Base-by-base conservation (phyloP, 2,797 vertebrate genomes). In the Novumbra hubbsi region DNA sequence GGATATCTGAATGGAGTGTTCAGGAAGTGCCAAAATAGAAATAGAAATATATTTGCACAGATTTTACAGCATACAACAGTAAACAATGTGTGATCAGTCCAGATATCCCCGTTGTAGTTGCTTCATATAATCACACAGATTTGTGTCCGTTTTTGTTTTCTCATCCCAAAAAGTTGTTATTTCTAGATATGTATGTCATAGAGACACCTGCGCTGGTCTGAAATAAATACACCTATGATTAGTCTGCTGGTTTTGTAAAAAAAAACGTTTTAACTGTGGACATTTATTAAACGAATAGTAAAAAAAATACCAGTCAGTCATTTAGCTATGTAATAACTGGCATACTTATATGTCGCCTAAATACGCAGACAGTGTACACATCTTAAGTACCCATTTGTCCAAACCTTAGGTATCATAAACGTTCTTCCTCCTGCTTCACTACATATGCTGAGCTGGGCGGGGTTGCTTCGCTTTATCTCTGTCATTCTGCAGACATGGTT, bases 241-340 rank as follows among this genome's bases (percentile, higher is more conserved):
- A 97, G 95, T 93, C 92, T 90, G 88, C 90, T 94, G 92, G 92
- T 93, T 92, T 93, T 92, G 91, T 95, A 92, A n/a, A n/a, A n/a
- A n/a, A n/a, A n/a, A n/a, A n/a, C n/a, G n/a, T n/a, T n/a, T 41
- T 2, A 7, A 11, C 41, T 45, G 41, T 14, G 41, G 41, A 45
- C 41, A 92, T 94, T 92, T 93, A 91, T 95, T 94, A 95, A 94
- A 92, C 94, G 92, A 95, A 95, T 93, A 94, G 94, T 94, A 95
- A 95, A 95, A 94, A 95, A 96, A 96, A 95, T 95, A 96, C 95
- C 95, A 94, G 94, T 86, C 86, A 81, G 52, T 60, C 21, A 60
- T 21, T 21, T 95, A 94, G 94, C 93, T 95, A 87, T 94, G 93
- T 92, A 90, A 95, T 94, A 94, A 88, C 94, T 9, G 88, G 84